phyloP scores from a whole-genome alignment of 2,797 vertebrate species.

The Oophaga sylvatica region DNA sequence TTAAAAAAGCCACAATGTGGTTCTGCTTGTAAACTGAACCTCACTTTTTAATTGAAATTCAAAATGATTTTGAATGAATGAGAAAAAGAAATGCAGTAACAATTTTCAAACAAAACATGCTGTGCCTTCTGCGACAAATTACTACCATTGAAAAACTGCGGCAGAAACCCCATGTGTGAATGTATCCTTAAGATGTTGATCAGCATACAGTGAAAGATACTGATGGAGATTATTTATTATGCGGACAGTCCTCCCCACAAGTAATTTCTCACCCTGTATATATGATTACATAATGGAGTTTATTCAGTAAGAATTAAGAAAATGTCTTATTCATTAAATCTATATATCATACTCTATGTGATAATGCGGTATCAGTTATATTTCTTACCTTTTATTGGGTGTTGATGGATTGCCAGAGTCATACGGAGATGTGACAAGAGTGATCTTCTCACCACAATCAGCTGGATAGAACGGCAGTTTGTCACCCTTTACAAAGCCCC shows the following conservation, averaged over 20 bases:
- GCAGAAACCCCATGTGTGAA: not conserved
- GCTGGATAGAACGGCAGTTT: not conserved
- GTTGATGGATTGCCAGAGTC: not conserved
- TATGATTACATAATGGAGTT: not conserved
- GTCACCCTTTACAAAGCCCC: not conserved
- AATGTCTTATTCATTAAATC: not conserved
- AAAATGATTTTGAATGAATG: not conserved
- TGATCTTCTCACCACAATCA: not conserved
- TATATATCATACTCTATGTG: not conserved
- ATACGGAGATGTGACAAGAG: conserved; percentile 5
- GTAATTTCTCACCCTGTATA: not conserved
- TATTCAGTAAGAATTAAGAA: not conserved
- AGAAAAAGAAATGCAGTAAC: not conserved
- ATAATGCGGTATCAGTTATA: not conserved
- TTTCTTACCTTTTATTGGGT: conserved; percentile 25
- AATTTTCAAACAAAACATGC: not conserved
- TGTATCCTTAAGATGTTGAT: not conserved
- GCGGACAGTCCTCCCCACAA: not conserved
- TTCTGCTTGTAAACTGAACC: no score
- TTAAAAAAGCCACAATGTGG: no score
- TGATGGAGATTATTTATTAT: not conserved
- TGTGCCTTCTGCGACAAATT: not conserved
- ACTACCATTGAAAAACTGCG: not conserved
- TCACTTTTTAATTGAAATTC: not conserved
- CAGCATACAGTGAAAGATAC: not conserved